Percentiles rank a stretch among this genome's conserved stretches.
phyloP scores from a whole-genome alignment of 2,113 vertebrate species.

The Forbesichthys papilliferus region DNA sequence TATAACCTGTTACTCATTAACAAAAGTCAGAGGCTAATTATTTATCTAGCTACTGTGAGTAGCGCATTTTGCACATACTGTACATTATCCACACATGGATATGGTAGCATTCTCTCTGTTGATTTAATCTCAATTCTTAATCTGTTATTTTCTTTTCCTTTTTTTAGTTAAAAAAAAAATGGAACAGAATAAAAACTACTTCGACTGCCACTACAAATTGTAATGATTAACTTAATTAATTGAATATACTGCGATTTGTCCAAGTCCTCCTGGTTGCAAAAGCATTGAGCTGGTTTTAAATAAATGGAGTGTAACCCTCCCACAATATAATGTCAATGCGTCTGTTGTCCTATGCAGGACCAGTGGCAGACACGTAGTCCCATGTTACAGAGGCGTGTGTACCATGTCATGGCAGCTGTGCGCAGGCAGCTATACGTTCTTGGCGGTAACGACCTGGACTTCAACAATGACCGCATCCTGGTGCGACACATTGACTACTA shows the following conservation, averaged over 20 bases:
- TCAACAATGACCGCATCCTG: conserved; percentile 94
- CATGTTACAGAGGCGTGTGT: conserved; percentile 95
- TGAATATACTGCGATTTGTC: too few species aligned
- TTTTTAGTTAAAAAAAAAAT: not conserved
- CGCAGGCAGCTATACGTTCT: conserved; percentile 91
- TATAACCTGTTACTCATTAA: conserved; percentile 75
- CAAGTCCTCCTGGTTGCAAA: too few species aligned
- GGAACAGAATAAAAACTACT: too few species aligned
- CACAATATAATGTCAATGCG: not conserved
- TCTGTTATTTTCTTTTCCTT: conserved; percentile 39
- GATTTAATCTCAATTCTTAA: not conserved
- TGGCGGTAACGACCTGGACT: conserved; percentile 94
- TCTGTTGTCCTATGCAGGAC: conserved; percentile 74
- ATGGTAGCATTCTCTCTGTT: conserved; percentile 67
- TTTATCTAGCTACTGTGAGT: conserved; percentile 72
- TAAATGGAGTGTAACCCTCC: not conserved
- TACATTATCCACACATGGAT: conserved; percentile 71
- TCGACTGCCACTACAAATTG: too few species aligned
- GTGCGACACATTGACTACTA: conserved; percentile 96
- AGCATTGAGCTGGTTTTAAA: too few species aligned
- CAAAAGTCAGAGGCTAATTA: conserved; percentile 64
- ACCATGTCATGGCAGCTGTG: conserved; percentile 95
- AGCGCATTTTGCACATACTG: conserved; percentile 61
- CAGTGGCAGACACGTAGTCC: conserved; percentile 91
- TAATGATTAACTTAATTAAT: too few species aligned